Evolutionary conservation across 2,888 invertebrate genomes (phyloP), one percentile per base, ranked within the genome.

Genomic region (Drosophila pseudotalamancana): DNA sequence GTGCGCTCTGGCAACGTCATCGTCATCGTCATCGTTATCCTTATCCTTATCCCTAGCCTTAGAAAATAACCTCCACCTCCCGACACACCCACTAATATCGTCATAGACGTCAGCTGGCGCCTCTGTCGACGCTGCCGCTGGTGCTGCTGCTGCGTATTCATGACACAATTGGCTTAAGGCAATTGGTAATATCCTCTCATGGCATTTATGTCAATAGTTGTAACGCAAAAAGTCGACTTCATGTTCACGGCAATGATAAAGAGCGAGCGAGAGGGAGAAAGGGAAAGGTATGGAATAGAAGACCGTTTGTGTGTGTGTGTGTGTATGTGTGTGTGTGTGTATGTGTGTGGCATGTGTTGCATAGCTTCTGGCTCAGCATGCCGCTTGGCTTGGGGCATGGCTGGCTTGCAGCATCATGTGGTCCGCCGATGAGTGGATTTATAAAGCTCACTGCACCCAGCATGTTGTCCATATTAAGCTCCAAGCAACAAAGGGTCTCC

Each of bases 161-260:
- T 83, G 85, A 68, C 82, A 81, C 81, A 83, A 83, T 83, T 83
- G 82, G 82, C 82, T 84, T 84, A 84, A 72, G 74, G 82, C 82
- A 81, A 81, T 83, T 84, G 82, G 79, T 84, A 77, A 84, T 84
- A 82, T 82, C 84, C 82, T 82, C 84, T 84, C 84, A 71, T 82
- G 81, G 82, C 81, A 79, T 84, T 82, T 78, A 84, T 84, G 85
- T 82, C 82, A 82, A 84, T 82, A 84, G 78, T 78, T 80, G 67
- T 65, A 69, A 66, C 55, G 54, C 71, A 68, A 76, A 73, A 76
- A 82, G 78, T 80, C 83, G 75, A 66, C 76, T 70, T 49, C 74
- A 64, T 69, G 63, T 48, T 71, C 67, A 64, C 40, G 62, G 50
- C 59, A 51, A 49, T 42, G 43, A 55, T 35, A 49, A 25, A 53